phyloP scores from a whole-genome alignment of 2,888 invertebrate genomes.

The Odontomyia ornata region DNA sequence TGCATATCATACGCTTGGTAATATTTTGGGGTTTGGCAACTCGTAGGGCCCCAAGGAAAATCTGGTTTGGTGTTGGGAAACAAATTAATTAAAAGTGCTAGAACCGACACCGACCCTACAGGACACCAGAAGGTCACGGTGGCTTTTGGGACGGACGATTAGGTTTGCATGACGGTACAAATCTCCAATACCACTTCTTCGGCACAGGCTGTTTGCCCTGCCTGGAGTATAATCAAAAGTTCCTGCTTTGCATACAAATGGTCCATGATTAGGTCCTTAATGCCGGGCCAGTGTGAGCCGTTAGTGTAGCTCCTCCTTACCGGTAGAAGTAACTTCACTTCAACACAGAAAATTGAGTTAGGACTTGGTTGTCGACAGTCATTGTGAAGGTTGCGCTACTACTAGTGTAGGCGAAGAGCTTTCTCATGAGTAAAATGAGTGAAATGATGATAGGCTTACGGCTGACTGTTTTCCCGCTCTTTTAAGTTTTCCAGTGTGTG shows the following conservation, averaged over 20 bases:
- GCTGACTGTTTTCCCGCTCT: slow-evolving; percentile 19
- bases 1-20: background rate
- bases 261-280: slow-evolving; percentile 48
- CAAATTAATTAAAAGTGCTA: slow-evolving; percentile 48
- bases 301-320: background rate
- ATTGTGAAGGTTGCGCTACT: slow-evolving; percentile 6
- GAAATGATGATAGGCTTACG: slow-evolving; percentile 33
- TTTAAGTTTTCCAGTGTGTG: slow-evolving; percentile 41
- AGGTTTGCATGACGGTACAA: slow-evolving; percentile 15
- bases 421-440: slow-evolving; percentile 21
- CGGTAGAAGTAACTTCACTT: slow-evolving; percentile 37
- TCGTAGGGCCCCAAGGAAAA: background rate
- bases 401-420: background rate
- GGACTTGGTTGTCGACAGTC: background rate
- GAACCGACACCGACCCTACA: slow-evolving; percentile 17
- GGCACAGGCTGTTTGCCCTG: background rate
- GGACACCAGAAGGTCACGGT: slow-evolving; percentile 10
- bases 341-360: slow-evolving; percentile 39
- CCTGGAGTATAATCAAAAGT: slow-evolving; percentile 45
- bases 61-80: slow-evolving; percentile 33
- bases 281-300: slow-evolving; percentile 36
- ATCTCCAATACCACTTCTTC: background rate
- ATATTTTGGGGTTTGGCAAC: background rate
- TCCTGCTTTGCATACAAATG: slow-evolving; percentile 50
- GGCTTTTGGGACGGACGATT: background rate